Evolutionary conservation across 2,113 vertebrate genomes (phyloP), one percentile per base, ranked within the genome.

Genomic region (Petromus typicus): DNA sequence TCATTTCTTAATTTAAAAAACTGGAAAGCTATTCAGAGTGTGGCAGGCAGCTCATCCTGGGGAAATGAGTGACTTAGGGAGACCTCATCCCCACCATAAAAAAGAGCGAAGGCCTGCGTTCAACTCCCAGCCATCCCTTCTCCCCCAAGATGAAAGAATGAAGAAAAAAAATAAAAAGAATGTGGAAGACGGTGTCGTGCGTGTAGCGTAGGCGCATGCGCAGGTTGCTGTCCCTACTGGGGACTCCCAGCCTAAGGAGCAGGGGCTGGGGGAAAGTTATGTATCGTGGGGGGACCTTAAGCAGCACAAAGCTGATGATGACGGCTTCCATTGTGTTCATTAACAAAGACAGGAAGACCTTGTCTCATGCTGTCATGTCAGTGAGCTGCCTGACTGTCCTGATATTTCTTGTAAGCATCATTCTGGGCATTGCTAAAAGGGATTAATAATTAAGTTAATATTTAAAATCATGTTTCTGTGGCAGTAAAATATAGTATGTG

Each of bases 241-340:
- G 18, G 57, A 3, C 56, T 69, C 20, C 20, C n/a, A 8, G 1
- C 48, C 48, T 51, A 5, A 34, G n/a, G 78, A 48, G 34, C 2
- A 2, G 10, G 12, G 34, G 3, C 18, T 13, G 10, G 22, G 6
- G 69, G 8, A 61, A 59, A 25, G 8, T 3, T 11, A 14, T 56
- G 0, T 4, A 34, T 79, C 69, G 4, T 1, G 3, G 11, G n/a
- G 11, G n/a, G 45, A 37, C 54, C 16, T 23, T 5, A 3, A 3
- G 20, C 3, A 10, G 30, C 16, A 0, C 22, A 3, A 51, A 17
- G 17, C 17, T 17, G 9, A 5, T n/a, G 14, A 6, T n/a, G 14
- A 11, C 3, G 0, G 7, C 25, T 32, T 56, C 66, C 5, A 3
- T 37, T 30, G 22, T 63, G 37, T 37, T 79, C 6, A 7, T 11